Evolutionary conservation across 2,888 invertebrate species (phyloP).

Genomic region (Erynnis tages): DNA sequence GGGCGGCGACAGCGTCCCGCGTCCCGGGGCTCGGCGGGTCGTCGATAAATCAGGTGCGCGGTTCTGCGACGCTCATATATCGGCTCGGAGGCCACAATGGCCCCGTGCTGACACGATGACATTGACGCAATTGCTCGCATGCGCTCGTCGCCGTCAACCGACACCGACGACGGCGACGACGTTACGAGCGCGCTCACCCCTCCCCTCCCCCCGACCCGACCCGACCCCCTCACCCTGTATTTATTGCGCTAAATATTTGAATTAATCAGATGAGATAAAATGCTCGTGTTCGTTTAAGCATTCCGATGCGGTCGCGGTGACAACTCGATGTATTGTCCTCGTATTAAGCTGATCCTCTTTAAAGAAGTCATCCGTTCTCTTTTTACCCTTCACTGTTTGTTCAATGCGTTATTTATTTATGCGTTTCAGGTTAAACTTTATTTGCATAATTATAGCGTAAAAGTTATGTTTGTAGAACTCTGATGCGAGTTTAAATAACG

Average conservation of each 20-base stretch:
- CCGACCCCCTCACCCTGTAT: conserved; percentile 50
- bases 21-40: conserved; percentile 51
- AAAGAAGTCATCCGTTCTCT: conserved; percentile 61
- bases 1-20: conserved; percentile 65
- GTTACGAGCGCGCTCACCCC: conserved; percentile 44
- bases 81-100: conserved; percentile 70
- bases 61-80: conserved; percentile 61
- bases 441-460: conserved; percentile 27
- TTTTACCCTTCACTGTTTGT: conserved; percentile 39
- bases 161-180: conserved; percentile 46
- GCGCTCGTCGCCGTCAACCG: conserved; percentile 55
- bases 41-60: conserved; percentile 76
- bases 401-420: conserved; percentile 34
- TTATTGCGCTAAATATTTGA: conserved; percentile 81
- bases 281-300: conserved; percentile 72
- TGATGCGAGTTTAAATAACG: too few relatives aligned
- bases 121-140: conserved; percentile 74
- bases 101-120: conserved; percentile 66
- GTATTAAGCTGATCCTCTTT: conserved; percentile 63
- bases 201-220: conserved; percentile 34
- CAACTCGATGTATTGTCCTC: conserved; percentile 78
- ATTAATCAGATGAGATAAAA: conserved; percentile 81
- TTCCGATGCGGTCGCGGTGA: conserved; percentile 77
- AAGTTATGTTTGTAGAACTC: neutral
- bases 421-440: conserved; percentile 19